Evolutionary conservation across 92 coral and sea anemone species (phyloP), one percentile per base, ranked within the genome.

Genomic region (Umimayanthus chanpuru): DNA sequence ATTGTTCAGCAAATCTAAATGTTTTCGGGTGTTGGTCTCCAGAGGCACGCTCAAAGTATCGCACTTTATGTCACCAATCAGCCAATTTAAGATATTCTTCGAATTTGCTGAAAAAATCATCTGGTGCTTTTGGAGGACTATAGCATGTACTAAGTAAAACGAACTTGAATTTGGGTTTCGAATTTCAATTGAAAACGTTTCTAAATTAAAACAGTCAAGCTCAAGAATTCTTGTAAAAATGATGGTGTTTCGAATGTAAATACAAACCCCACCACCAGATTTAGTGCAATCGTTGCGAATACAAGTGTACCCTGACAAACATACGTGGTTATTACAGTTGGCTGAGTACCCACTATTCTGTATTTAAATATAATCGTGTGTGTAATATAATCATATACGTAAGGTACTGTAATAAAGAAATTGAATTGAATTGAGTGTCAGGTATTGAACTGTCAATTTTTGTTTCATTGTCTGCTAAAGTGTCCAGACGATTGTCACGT

Each of bases 11-110:
- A 89, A 70, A 81, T 81, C 64, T 38, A 71, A 15, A 1, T 71
- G 77, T 40, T 44, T 68, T 4, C 40, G 41, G 64, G 90, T 58
- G 73, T 81, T 68, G 43, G 67, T 70, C 53, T 55, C 36, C 8
- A 43, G 65, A 53, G 76, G 44, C 15, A 56, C n/a, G 23, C 44
- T 23, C 23, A 88, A 49, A 18, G 84, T 65, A 36, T 80, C 87
- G 68, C 85, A 88, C 39, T 88, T 88, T 14, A 81, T 39, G 40
- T 88, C 86, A 79, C 90, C 90, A 43, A 70, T 81, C 90, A 38
- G 77, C 39, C 10, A 47, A 29, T 47, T 44, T 40, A 66, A 81
- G 40, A 82, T 53, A 61, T 70, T 81, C 73, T 81, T 88, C 91
- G 79, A 81, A 80, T 81, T 68, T 20, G 36, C 73, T 80, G 29